Percentiles rank a stretch among this genome's conserved stretches.
These are phyloP conservation scores for Poecilia gillii DNA, from an alignment of 2,797 vertebrate genomes.

Conservation along the genomic window DNA sequence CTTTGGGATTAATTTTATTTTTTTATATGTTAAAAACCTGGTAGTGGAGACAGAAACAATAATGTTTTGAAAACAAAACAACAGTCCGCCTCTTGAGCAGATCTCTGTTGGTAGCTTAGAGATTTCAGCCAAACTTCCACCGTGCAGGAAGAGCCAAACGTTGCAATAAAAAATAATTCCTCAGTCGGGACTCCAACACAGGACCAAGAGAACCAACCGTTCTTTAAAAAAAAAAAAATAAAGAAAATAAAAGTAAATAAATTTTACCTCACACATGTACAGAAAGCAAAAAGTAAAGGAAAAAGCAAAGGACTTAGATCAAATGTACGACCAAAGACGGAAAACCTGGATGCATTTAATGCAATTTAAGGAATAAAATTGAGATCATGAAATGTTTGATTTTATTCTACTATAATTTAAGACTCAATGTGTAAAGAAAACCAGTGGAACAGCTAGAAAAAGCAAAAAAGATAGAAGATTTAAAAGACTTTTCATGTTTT, in stretches of 20 bases:
- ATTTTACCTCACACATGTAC: neutral
- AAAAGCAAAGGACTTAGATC: neutral
- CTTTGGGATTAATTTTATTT: neutral
- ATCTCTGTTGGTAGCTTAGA: neutral
- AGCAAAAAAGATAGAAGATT: neutral
- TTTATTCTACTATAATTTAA: neutral
- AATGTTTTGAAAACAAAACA: neutral
- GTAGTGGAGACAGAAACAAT: neutral
- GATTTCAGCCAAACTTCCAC: neutral
- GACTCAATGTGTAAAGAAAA: neutral
- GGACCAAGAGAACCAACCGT: neutral
- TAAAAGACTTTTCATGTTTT: neutral
- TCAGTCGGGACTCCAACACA: neutral
- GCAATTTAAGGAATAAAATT: neutral
- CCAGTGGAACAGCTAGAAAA: neutral
- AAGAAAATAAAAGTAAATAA: neutral
- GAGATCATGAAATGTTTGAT: neutral
- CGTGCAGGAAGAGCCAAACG: neutral
- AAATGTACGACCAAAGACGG: neutral
- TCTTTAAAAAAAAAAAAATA: neutral
- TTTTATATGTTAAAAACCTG: neutral
- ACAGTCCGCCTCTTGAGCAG: neutral
- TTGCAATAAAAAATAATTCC: neutral
- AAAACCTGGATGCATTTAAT: neutral
- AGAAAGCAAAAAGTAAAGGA: neutral